Evolutionary conservation across 2,888 invertebrate species (phyloP).

Genomic region (Heterodera filipjevi): DNA sequence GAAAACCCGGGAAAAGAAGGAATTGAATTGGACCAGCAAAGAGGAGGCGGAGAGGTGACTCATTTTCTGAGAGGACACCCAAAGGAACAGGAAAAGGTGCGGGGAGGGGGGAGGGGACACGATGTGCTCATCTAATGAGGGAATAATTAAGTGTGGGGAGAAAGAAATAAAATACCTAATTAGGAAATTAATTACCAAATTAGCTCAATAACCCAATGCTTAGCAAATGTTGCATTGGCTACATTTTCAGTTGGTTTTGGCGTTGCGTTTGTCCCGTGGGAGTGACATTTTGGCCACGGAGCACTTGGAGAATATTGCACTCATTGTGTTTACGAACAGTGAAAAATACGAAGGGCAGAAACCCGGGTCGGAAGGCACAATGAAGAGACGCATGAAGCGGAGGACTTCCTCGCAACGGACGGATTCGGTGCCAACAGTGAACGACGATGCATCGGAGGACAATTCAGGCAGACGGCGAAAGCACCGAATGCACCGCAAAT

Average conservation of each 20-base stretch:
- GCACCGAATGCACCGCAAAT: slow-evolving; percentile 40
- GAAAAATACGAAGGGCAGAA: background rate
- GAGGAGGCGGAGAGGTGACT: background rate
- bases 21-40: background rate
- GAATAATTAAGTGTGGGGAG: background rate
- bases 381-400: slow-evolving; percentile 16
- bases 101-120: too few relatives aligned
- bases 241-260: background rate
- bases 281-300: background rate
- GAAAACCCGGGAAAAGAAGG: background rate
- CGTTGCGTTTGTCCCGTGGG: background rate
- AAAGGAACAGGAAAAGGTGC: background rate
- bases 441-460: background rate
- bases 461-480: slow-evolving; percentile 34
- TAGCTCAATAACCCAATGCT: too few relatives aligned
- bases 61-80: background rate
- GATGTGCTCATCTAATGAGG: too few relatives aligned
- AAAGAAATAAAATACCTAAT: too few relatives aligned
- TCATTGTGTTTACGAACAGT: slow-evolving; percentile 21
- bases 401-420: slow-evolving; percentile 5
- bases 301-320: slow-evolving; percentile 8
- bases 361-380: slow-evolving; percentile 1
- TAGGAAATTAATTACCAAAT: too few relatives aligned
- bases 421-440: background rate
- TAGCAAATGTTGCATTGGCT: too few relatives aligned